Conservation (phyloP, 2,797 vertebrate species). For the Ara ararauna region DNA sequence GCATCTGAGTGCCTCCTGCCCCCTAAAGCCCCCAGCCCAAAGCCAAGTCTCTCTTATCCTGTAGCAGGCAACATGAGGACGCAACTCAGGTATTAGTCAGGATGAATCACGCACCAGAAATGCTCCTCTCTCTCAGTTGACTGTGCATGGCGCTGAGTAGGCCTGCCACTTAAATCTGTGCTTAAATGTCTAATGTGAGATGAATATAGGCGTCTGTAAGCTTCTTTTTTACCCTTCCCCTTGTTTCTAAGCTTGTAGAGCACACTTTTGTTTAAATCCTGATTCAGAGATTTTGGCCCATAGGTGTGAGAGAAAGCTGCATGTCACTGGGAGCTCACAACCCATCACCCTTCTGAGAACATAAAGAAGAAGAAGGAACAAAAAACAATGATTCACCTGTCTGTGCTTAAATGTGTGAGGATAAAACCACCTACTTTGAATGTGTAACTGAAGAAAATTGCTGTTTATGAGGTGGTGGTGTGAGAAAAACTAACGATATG, state of each 20-base stretch:
- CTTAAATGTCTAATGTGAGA: background rate
- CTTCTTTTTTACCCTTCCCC: background rate
- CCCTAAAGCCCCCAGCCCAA: background rate
- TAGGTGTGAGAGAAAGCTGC: background rate
- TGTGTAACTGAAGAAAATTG: background rate
- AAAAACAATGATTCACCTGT: background rate
- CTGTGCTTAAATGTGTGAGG: background rate
- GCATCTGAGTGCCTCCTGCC: background rate
- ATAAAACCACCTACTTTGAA: background rate
- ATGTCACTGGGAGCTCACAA: background rate
- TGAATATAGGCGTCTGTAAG: background rate
- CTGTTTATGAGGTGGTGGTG: background rate
- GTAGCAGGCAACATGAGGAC: background rate
- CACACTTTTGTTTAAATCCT: background rate
- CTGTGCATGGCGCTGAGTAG: background rate
- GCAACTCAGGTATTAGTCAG: background rate
- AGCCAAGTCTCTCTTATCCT: background rate
- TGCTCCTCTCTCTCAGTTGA: background rate
- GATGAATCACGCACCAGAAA: constrained; percentile 23
- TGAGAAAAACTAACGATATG: background rate
- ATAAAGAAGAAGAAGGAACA: background rate
- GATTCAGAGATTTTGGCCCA: background rate
- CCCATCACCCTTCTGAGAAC: background rate
- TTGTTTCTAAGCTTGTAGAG: background rate
- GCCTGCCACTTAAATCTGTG: background rate